Evolutionary conservation across 2,888 invertebrate species (phyloP).

Genomic region (Calephelis perditalis): DNA sequence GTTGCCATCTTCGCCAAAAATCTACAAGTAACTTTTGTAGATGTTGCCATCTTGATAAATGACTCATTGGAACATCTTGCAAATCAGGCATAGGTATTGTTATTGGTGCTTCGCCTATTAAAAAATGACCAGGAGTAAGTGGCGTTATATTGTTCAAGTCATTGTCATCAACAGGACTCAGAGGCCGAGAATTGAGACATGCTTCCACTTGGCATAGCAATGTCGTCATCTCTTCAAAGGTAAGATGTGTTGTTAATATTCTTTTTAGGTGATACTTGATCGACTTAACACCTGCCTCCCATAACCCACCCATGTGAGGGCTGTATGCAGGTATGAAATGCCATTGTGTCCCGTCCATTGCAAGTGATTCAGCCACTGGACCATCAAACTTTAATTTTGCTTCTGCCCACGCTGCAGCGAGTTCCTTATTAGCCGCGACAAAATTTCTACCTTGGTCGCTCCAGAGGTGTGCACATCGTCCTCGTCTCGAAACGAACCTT

Average conservation of each 20-base stretch:
- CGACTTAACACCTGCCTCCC: slow-evolving; percentile 19
- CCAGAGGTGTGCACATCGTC: slow-evolving; percentile 21
- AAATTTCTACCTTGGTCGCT: slow-evolving; percentile 30
- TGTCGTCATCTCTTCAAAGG: slow-evolving; percentile 28
- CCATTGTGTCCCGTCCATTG: background rate
- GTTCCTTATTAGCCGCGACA: slow-evolving; percentile 26
- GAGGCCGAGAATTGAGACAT: slow-evolving; percentile 29
- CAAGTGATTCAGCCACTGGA: slow-evolving; percentile 9
- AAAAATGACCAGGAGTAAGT: slow-evolving; percentile 31
- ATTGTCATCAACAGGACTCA: slow-evolving; percentile 16
- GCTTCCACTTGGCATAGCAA: slow-evolving; percentile 28
- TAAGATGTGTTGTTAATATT: slow-evolving; percentile 22
- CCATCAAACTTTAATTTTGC: slow-evolving; percentile 19
- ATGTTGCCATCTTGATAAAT: slow-evolving; percentile 29
- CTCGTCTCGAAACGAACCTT: slow-evolving; percentile 30
- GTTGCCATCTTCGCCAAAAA: slow-evolving; percentile 31
- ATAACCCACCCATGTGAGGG: slow-evolving; percentile 32
- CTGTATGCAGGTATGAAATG: slow-evolving; percentile 23
- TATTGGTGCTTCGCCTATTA: slow-evolving; percentile 27
- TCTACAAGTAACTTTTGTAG: slow-evolving; percentile 27
- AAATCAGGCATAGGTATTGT: slow-evolving; percentile 17
- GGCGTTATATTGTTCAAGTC: background rate
- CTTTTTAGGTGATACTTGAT: slow-evolving; percentile 28
- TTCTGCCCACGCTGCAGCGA: slow-evolving; percentile 22
- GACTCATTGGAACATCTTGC: slow-evolving; percentile 16